Percentiles rank a stretch among this genome's conserved stretches.
These are phyloP conservation scores for Heloderma charlesbogerti DNA, from an alignment of 2,113 vertebrate species.

Conservation along the genomic window DNA sequence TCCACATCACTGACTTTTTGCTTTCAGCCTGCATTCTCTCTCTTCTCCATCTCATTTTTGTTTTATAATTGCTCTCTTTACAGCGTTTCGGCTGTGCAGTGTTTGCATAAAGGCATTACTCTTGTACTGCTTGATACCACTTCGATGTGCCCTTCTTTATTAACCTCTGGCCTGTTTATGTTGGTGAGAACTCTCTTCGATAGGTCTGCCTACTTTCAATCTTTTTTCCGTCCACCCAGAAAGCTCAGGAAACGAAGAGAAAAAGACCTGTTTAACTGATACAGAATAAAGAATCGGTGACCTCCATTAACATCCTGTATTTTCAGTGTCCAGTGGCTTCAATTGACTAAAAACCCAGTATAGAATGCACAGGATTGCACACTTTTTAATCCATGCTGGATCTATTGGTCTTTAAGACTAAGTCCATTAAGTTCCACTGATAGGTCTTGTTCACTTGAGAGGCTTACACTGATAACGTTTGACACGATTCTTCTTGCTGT, in stretches of 20 bases:
- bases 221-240: conserved; percentile 31
- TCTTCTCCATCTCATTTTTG: not conserved
- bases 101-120: conserved; percentile 8
- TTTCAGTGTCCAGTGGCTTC: conserved; percentile 23
- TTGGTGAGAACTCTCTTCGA: conserved; percentile 55
- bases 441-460: conserved; percentile 2
- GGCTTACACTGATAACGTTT: not conserved
- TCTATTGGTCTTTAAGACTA: not conserved
- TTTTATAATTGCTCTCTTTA: conserved; percentile 12
- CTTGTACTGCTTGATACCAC: conserved; percentile 19
- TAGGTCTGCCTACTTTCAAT: conserved; percentile 48
- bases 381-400: not conserved
- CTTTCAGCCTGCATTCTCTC: not conserved
- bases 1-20: conserved; percentile 45
- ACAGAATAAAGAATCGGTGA: conserved; percentile 12
- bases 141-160: conserved; percentile 37
- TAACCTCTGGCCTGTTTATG: conserved; percentile 20
- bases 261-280: conserved; percentile 3
- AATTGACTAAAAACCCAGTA: conserved; percentile 18
- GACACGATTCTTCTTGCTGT: not conserved
- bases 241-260: conserved; percentile 31
- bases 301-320: not conserved
- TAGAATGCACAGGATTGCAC: not conserved
- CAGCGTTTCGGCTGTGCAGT: conserved; percentile 11
- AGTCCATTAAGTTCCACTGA: not conserved